Percentiles rank a stretch among this genome's conserved stretches.
Evolutionary conservation across 2,113 vertebrate genomes (phyloP).

Genomic region (Eurystomus gularis): DNA sequence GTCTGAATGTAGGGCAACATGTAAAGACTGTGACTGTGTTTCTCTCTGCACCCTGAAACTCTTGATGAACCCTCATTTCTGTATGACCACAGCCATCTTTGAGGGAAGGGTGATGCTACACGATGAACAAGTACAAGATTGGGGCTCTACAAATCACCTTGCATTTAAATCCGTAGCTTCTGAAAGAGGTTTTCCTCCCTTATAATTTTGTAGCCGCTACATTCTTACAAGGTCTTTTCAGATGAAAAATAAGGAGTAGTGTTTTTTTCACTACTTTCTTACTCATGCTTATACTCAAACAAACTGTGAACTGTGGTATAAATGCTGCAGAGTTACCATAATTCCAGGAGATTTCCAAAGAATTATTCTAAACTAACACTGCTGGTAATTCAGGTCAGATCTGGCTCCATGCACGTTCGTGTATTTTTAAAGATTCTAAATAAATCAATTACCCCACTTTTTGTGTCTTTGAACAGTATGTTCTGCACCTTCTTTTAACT

Average conservation of each 20-base stretch:
- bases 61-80: not conserved
- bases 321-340: not conserved
- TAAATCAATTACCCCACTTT: not conserved
- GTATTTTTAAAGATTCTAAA: conserved; percentile 12
- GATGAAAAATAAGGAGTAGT: not conserved
- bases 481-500: not conserved
- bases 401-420: not conserved
- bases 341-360: not conserved
- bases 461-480: not conserved
- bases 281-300: not conserved
- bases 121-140: not conserved
- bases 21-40: not conserved
- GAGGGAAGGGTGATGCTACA: not conserved
- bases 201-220: not conserved
- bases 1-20: not conserved
- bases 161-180: not conserved
- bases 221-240: not conserved
- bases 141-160: not conserved
- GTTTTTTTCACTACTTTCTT: not conserved
- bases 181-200: not conserved
- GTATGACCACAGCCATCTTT: not conserved
- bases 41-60: not conserved
- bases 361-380: not conserved
- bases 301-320: not conserved
- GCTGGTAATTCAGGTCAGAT: not conserved